Base-by-base conservation (phyloP, 1,140 invertebrate species). In the Solen grandis region DNA sequence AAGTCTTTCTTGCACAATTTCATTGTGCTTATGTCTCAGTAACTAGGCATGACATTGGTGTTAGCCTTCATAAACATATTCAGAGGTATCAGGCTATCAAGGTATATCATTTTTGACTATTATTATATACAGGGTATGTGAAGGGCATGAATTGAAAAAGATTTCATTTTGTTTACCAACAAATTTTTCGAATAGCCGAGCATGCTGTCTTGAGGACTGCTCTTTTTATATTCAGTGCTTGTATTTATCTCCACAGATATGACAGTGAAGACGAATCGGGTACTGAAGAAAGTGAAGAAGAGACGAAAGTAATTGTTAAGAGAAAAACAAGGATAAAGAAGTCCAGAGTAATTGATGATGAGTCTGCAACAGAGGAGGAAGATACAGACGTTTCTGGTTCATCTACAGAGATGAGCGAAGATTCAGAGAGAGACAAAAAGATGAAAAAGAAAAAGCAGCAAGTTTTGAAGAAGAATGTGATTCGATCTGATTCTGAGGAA, bases 391-490 rank as follows among this genome's bases (percentile, higher is more conserved):
- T 66, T 14, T 38, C 75, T 1, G 68, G 69, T 27, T 55, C 79
- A 63, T 70, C 70, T 36, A 63, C 59, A 36, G 76, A 81, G 16
- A 75, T 74, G 29, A 76, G 52, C 70, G 55, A 69, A 25, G 65
- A 74, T 33, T 46, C 63, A 77, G 55, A 46, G 54, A 79, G 35
- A 60, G 80, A 2, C 52, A 77, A 14, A 50, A 83, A 75, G 52
- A 65, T 38, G 22, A 60, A 65, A 46, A 22, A 46, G 63, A 65
- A 14, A 41, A 50, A 54, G n/a, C 25, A 3, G 38, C 54, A 50
- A 55, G 76, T 8, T 57, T 63, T 46, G 33, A 85, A 83, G 73
- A 86, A 81, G 72, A 87, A 79, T 75, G 65, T 83, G 4, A 79
- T 80, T n/a, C 62, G 68, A 65, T 77, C 74, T 38, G 74, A 84